A percentile compares a stretch with the other conserved stretches of the same genome.
Evolutionary conservation across 2,797 vertebrate species (phyloP).

Genomic region (Iguana delicatissima): DNA sequence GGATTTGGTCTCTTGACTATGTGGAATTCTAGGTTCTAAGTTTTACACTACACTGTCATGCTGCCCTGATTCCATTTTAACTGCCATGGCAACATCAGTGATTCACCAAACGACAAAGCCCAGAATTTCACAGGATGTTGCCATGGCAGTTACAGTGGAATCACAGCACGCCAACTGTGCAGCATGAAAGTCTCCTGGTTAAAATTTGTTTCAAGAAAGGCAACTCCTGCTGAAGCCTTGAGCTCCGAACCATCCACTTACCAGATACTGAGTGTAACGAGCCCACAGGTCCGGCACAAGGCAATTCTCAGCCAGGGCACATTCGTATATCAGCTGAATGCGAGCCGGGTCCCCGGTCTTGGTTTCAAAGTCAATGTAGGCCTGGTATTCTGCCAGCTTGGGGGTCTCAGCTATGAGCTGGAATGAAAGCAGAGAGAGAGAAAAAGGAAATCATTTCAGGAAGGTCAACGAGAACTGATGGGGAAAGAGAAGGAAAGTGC

Average conservation of each 20-base stretch:
- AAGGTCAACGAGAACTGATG: no score
- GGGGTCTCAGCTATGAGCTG: slow-evolving; percentile 93
- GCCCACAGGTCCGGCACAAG: slow-evolving; percentile 97
- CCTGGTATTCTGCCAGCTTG: slow-evolving; percentile 92
- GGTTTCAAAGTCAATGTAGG: slow-evolving; percentile 93
- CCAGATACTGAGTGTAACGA: slow-evolving; percentile 92
- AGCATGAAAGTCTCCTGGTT: neutral
- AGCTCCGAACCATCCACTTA: slow-evolving; percentile 71
- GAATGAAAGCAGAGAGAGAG: slow-evolving; percentile 44
- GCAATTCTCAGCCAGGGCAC: slow-evolving; percentile 95
- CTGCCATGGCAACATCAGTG: no score
- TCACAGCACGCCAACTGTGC: no score
- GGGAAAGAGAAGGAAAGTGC: no score
- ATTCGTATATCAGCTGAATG: slow-evolving; percentile 93
- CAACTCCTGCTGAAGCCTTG: neutral
- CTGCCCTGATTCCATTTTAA: no score
- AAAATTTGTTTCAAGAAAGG: neutral
- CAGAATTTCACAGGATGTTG: no score
- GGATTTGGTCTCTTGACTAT: neutral
- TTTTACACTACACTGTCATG: no score
- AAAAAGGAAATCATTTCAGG: neutral
- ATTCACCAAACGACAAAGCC: no score
- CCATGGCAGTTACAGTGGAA: no score
- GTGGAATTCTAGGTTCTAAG: neutral
- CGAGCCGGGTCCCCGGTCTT: slow-evolving; percentile 94